These are phyloP conservation scores for Toxotes lorentzi DNA, from an alignment of 2,797 vertebrate genomes.

Conservation along the genomic window DNA sequence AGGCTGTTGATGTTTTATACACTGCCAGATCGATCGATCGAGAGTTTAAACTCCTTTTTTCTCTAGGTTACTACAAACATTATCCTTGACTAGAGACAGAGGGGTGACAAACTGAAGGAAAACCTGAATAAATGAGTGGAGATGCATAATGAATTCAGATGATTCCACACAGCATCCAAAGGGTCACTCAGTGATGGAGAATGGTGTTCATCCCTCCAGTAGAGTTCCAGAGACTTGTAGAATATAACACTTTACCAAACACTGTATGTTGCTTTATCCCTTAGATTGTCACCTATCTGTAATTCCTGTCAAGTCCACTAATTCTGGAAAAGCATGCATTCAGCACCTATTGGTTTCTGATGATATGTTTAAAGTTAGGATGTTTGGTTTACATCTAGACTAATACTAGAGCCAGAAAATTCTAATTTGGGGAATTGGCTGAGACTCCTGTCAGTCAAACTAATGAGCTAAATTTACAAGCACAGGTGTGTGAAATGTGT, in stretches of 20 bases:
- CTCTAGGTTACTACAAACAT: constrained; percentile 19
- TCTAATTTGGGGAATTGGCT: neutral
- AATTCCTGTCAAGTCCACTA: neutral
- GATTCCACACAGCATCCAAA: constrained; percentile 38
- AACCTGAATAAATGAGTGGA: constrained; percentile 47
- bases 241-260: neutral
- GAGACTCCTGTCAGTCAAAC: neutral
- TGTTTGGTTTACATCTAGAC: neutral
- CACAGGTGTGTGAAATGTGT: neutral
- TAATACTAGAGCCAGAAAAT: neutral
- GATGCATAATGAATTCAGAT: constrained; percentile 66
- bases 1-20: constrained; percentile 21
- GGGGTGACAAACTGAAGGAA: constrained; percentile 35
- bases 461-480: neutral
- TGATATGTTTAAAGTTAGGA: neutral
- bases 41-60: neutral
- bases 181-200: constrained; percentile 52
- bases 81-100: constrained; percentile 15
- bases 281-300: constrained; percentile 6
- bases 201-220: neutral
- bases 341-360: neutral
- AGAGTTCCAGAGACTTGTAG: neutral
- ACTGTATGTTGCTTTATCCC: neutral
- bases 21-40: constrained; percentile 6
- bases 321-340: neutral